These are phyloP conservation scores for Ophiothrix spiculata DNA, from an alignment of 35 echinoderm and acorn worm species.

Conservation along the genomic window DNA sequence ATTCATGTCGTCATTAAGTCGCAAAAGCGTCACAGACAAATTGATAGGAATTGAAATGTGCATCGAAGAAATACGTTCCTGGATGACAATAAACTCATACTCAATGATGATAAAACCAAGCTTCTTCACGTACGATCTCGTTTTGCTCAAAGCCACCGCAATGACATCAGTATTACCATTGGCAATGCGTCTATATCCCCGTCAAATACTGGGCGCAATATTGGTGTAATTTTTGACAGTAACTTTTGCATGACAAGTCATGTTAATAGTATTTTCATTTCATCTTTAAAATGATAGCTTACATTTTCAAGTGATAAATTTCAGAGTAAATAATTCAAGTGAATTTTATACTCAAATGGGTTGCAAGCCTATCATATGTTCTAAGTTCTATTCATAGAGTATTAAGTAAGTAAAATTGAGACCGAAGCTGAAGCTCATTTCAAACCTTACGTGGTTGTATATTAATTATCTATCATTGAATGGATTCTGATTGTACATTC, in stretches of 20 bases:
- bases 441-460: no score
- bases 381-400: no score
- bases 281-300: no score
- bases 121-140: neutral
- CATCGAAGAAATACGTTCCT: neutral
- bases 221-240: neutral
- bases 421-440: no score
- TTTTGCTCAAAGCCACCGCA: neutral
- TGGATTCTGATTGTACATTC: no score
- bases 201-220: neutral
- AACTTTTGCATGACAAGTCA: neutral
- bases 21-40: neutral
- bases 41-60: neutral
- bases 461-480: no score
- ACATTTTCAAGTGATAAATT: no score
- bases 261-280: no score
- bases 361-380: no score
- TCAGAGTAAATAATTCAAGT: no score
- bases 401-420: no score
- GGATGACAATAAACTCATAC: neutral
- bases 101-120: neutral
- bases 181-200: neutral
- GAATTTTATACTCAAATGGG: no score
- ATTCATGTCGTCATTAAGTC: conserved; percentile 14
- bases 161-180: neutral